Percentiles rank a stretch among this genome's conserved stretches.
These are phyloP conservation scores for Camponotus pennsylvanicus DNA, from an alignment of 1,140 invertebrate species.

Conservation along the genomic window DNA sequence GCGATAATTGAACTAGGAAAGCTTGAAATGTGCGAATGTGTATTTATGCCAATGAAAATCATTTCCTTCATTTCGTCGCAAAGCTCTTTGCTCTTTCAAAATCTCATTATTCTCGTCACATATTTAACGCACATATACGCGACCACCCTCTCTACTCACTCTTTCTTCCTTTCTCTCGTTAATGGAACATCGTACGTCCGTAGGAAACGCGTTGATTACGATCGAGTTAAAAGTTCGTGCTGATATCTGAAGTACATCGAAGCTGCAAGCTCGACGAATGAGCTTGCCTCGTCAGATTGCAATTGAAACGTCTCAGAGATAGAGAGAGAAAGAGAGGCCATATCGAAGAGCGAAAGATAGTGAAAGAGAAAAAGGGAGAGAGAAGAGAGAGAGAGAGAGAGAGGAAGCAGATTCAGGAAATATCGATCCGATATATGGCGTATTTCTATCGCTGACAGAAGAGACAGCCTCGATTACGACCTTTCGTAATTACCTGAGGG, in stretches of 20 bases:
- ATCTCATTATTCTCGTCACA: conserved; percentile 25
- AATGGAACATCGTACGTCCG: neutral
- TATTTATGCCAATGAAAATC: neutral
- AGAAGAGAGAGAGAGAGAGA: neutral
- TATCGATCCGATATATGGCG: conserved; percentile 58
- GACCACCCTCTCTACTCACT: neutral
- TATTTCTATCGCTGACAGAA: conserved; percentile 47
- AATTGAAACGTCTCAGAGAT: conserved; percentile 10
- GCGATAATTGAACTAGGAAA: neutral
- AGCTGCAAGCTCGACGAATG: conserved; percentile 25
- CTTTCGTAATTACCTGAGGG: conserved; percentile 79
- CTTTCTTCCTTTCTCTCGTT: neutral
- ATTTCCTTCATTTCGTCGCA: neutral
- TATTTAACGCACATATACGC: neutral
- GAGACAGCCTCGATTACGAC: conserved; percentile 57
- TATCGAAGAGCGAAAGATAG: neutral
- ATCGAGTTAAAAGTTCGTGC: conserved; percentile 36
- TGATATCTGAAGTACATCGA: conserved; percentile 38
- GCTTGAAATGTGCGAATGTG: neutral
- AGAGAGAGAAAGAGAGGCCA: neutral
- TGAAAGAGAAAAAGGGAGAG: neutral
- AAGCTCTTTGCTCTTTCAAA: neutral
- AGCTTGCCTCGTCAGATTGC: conserved; percentile 38
- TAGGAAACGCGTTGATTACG: conserved; percentile 48
- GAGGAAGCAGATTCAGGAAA: conserved; percentile 44